Conservation (phyloP, 2,113 vertebrate species). For the Aldabrachelys gigantea region DNA sequence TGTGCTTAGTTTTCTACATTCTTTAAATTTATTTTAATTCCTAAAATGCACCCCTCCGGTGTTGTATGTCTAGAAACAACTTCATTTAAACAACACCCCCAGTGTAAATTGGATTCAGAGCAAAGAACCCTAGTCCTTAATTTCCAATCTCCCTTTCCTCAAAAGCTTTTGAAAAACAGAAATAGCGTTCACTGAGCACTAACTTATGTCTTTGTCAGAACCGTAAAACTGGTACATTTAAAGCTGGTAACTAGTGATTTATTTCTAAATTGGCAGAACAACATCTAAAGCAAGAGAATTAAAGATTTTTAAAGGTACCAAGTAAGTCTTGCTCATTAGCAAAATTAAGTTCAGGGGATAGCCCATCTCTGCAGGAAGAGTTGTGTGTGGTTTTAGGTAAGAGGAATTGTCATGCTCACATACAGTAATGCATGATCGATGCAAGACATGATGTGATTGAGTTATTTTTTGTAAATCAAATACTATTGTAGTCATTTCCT, state of each 20-base stretch:
- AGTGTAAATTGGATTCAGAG: background rate
- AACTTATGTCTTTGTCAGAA: background rate
- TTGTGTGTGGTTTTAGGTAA: background rate
- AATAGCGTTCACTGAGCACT: background rate
- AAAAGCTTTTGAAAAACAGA: background rate
- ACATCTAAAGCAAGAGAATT: background rate
- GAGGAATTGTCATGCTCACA: background rate
- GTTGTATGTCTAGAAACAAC: background rate
- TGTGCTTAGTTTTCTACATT: background rate
- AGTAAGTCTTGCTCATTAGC: background rate
- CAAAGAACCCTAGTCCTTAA: background rate
- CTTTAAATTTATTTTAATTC: background rate
- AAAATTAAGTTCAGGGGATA: background rate
- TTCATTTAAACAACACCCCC: background rate
- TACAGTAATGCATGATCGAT: background rate
- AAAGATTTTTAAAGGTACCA: background rate
- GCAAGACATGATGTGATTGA: background rate
- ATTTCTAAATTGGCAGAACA: background rate
- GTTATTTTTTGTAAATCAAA: constrained; percentile 28
- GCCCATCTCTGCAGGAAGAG: background rate
- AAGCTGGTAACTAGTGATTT: background rate
- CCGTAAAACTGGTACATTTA: rapidly evolving
- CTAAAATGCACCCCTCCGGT: background rate
- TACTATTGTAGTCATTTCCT: background rate
- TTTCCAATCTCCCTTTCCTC: background rate